phyloP scores from a whole-genome alignment of 2,888 invertebrate species.

The Temnothorax unifasciatus region DNA sequence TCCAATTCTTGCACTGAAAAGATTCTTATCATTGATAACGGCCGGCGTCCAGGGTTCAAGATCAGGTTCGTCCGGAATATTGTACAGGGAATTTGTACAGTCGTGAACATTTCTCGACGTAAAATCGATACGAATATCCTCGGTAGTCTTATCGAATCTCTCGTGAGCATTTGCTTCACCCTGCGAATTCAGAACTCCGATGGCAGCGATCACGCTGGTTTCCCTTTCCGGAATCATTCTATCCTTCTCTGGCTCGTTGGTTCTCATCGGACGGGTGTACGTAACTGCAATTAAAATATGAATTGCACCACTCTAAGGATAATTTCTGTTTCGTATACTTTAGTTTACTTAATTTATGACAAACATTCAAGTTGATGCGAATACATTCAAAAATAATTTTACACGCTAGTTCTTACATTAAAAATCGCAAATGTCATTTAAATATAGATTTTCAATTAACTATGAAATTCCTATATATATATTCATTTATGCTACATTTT shows the following conservation, averaged over 20 bases:
- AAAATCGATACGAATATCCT: constrained; percentile 93
- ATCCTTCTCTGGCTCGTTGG: constrained; percentile 92
- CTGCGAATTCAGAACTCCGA: constrained; percentile 93
- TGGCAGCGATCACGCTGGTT: constrained; percentile 94
- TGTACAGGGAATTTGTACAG: constrained; percentile 90
- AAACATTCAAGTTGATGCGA: neutral
- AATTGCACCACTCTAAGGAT: neutral
- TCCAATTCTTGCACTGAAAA: constrained; percentile 92
- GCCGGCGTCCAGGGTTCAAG: constrained; percentile 91
- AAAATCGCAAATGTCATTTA: neutral
- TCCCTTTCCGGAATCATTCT: constrained; percentile 90
- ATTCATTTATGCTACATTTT: neutral
- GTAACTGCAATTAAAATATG: constrained; percentile 87
- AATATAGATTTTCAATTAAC: neutral
- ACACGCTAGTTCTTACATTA: neutral
- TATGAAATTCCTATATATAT: constrained; percentile 1
- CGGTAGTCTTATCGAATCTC: constrained; percentile 90
- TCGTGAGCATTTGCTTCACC: constrained; percentile 95
- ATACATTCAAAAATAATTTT: neutral
- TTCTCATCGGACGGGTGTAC: constrained; percentile 92
- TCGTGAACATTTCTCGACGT: constrained; percentile 90
- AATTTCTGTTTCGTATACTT: neutral
- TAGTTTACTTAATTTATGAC: neutral
- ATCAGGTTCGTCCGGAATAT: constrained; percentile 88
- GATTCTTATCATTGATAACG: constrained; percentile 88